Base-by-base conservation (phyloP, 2,888 invertebrate genomes). In the Camponotus fellah region DNA sequence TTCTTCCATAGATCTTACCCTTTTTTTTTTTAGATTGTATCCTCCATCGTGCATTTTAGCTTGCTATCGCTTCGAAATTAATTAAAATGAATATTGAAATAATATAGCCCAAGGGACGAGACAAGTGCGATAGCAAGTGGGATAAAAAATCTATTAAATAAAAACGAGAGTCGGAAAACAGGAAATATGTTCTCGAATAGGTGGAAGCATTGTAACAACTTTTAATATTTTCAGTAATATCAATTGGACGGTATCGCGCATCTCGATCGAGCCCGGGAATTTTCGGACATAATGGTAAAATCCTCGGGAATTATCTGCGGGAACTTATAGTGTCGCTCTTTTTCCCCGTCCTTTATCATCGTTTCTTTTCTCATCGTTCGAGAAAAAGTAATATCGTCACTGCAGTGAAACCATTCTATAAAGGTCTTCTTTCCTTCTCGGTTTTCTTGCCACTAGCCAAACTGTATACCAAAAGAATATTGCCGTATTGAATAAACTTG, bases 71-170 rank as follows among this genome's bases (percentile, higher is more conserved):
- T 34, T 10, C 21, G 12, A 71, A 80, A 71, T 80, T 79, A 79
- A 79, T 79, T 69, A 79, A 34, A 79, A 79, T 79, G 49, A 80
- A 80, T 80, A 71, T 80, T n/a, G 12, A 14, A 17, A 62, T 62
- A 62, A 80, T 72, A 34, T 8, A 17, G 32, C 0, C 17, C 8
- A 6, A 21, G 58, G 40, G 9, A 21, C 17, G 26, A 1, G 46
- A 17, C 3, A 8, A 60, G 68, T 12, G 21, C 10, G n/a, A n/a
- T n/a, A n/a, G n/a, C n/a, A n/a, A n/a, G n/a, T n/a, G 26, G 26
- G 9, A 56, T 43, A n/a, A n/a, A 46, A 71, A 72, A 26, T 62
- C 26, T 21, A 17, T 6, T 26, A 17, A 46, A 21, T 17, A 46
- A 46, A 32, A 60, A 34, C 17, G 32, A 9, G 8, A 12, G 37